Evolutionary conservation across 2,797 vertebrate genomes (phyloP).

Genomic region (Scyliorhinus canicula): DNA sequence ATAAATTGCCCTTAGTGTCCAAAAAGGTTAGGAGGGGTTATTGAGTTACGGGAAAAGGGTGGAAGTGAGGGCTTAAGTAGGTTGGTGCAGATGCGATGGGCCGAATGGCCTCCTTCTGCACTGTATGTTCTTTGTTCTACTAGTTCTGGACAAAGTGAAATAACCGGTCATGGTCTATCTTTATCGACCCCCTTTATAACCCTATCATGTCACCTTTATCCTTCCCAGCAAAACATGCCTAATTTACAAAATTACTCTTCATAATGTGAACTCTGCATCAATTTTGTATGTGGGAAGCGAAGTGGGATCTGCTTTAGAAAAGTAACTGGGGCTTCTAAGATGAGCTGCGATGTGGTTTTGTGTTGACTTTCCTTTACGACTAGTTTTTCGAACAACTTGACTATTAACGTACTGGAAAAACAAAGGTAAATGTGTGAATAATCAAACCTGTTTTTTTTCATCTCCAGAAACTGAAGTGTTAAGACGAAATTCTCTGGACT

Average conservation of each 20-base stretch:
- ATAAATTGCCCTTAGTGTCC: too few relatives aligned
- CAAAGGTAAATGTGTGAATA: background rate
- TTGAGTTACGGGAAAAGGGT: too few relatives aligned
- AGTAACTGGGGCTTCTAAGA: background rate
- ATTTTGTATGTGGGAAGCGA: background rate
- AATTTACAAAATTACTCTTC: background rate
- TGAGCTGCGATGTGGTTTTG: background rate
- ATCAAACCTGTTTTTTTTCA: background rate
- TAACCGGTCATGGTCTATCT: background rate
- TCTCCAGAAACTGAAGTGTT: constrained; percentile 47
- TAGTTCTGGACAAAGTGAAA: background rate
- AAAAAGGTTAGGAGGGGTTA: too few relatives aligned
- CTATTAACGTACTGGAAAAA: background rate
- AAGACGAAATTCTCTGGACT: constrained; percentile 70
- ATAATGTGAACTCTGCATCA: background rate
- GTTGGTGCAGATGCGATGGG: too few relatives aligned
- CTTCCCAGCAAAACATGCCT: background rate
- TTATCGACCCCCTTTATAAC: background rate
- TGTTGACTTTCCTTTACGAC: background rate
- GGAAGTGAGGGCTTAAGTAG: too few relatives aligned
- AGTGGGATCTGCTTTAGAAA: background rate
- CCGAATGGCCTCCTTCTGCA: too few relatives aligned
- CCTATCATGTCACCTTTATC: background rate
- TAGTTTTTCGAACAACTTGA: background rate
- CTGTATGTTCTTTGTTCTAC: too few relatives aligned